These are phyloP conservation scores for Crepidodera aurea DNA, from an alignment of 2,888 invertebrate species.

Conservation along the genomic window DNA sequence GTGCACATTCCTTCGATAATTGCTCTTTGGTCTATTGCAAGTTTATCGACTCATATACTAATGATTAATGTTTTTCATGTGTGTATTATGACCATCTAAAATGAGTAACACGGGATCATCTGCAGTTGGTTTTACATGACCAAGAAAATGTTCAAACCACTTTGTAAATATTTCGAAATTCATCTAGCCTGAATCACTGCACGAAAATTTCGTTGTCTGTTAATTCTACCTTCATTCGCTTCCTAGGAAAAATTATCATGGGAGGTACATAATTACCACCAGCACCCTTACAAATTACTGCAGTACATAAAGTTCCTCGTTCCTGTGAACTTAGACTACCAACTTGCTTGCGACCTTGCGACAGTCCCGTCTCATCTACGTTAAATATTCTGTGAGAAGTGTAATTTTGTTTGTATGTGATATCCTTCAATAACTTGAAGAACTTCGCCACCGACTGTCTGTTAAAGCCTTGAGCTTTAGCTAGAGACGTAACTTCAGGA, in stretches of 20 bases:
- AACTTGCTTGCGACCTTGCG: background rate
- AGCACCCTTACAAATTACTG: slow-evolving; percentile 1
- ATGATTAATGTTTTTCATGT: too few species aligned
- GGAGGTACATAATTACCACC: slow-evolving; percentile 2
- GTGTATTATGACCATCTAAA: too few species aligned
- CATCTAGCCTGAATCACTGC: slow-evolving; percentile 1
- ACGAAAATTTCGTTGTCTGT: slow-evolving; percentile 7
- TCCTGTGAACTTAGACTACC: slow-evolving; percentile 7
- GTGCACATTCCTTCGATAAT: too few species aligned
- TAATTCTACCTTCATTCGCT: slow-evolving; percentile 1
- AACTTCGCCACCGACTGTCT: background rate
- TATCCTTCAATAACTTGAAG: slow-evolving; percentile 8
- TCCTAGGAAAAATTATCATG: slow-evolving; percentile 4
- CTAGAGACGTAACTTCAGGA: too few species aligned
- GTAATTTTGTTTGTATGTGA: slow-evolving; percentile 2
- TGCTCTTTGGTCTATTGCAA: too few species aligned
- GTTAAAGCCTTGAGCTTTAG: too few species aligned
- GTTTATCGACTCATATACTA: too few species aligned
- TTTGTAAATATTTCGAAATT: background rate
- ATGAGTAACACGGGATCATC: too few species aligned
- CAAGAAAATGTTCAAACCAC: too few species aligned
- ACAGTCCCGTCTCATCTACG: too few species aligned
- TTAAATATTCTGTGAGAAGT: slow-evolving; percentile 10
- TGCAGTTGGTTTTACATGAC: too few species aligned
- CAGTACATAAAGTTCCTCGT: background rate